Evolutionary conservation across 2,797 vertebrate genomes (phyloP).

Genomic region (Yasuhikotakia modesta): DNA sequence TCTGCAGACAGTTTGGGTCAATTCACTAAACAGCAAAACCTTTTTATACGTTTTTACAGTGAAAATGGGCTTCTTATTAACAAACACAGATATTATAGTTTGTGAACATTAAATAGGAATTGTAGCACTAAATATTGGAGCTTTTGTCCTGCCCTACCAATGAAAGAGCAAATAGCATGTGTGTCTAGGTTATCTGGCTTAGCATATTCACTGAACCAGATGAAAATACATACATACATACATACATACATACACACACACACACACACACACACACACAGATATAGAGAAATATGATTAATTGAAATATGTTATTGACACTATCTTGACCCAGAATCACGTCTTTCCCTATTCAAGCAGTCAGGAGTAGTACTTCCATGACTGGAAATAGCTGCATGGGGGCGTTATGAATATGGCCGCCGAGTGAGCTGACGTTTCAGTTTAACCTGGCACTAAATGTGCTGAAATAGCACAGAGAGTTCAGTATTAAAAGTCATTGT

Average conservation of each 20-base stretch:
- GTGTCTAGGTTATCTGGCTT: too few relatives aligned
- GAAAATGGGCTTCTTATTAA: neutral
- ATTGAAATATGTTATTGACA: neutral
- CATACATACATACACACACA: too few relatives aligned
- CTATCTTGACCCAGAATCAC: neutral
- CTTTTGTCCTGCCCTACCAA: neutral
- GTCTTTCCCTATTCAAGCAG: neutral
- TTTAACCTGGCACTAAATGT: neutral
- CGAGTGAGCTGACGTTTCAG: constrained; percentile 1
- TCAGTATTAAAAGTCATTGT: neutral
- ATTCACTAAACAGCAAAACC: neutral
- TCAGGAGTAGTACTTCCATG: neutral
- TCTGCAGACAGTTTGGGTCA: neutral
- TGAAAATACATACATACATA: too few relatives aligned
- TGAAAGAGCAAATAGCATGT: too few relatives aligned
- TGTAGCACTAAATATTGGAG: neutral
- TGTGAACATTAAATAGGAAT: too few relatives aligned
- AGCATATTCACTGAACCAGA: too few relatives aligned
- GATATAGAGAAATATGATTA: neutral
- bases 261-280: too few relatives aligned
- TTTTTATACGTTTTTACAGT: neutral
- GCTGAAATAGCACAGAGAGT: neutral
- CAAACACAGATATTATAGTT: too few relatives aligned
- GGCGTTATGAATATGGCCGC: constrained; percentile 6
- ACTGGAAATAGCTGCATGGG: neutral